Conservation (phyloP, 1,140 invertebrate genomes). For the Nixonia krombeini region DNA sequence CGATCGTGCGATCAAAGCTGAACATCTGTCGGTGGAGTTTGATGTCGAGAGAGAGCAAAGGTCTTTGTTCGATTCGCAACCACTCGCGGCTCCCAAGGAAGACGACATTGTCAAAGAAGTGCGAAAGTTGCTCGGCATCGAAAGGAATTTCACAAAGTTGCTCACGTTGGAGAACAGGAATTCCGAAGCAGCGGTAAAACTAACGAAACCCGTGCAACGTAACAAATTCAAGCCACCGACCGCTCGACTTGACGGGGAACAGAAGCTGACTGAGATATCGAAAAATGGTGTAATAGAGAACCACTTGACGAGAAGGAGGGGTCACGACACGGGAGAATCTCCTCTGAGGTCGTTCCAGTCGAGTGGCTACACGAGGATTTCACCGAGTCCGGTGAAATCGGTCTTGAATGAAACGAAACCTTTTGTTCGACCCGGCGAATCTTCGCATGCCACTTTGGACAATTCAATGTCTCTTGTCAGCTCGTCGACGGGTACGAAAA, state of each 20-base stretch:
- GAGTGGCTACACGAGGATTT: neutral
- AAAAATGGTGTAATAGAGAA: slow-evolving; percentile 9
- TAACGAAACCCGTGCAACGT: slow-evolving; percentile 1
- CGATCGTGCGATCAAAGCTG: neutral
- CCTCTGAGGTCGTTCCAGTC: neutral
- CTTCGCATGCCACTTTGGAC: neutral
- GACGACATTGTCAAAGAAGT: slow-evolving; percentile 22
- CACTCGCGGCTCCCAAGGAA: slow-evolving; percentile 15
- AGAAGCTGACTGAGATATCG: neutral
- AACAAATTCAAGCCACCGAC: neutral
- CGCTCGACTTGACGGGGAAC: neutral
- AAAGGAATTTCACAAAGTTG: slow-evolving; percentile 1
- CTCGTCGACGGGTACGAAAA: neutral
- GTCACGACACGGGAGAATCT: neutral
- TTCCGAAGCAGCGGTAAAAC: slow-evolving; percentile 5
- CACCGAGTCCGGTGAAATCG: neutral
- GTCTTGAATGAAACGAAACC: neutral
- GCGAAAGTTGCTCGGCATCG: slow-evolving; percentile 10
- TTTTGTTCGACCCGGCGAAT: neutral
- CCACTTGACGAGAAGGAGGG: neutral
- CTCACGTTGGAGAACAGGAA: slow-evolving; percentile 3
- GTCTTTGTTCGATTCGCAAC: slow-evolving; percentile 8
- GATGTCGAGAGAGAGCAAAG: too few species aligned
- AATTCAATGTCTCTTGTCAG: neutral
- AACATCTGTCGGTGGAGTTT: too few species aligned